Evolutionary conservation across 2,888 invertebrate species (phyloP), one percentile per base, ranked within the genome.

Genomic region (Dascillus cervinus): DNA sequence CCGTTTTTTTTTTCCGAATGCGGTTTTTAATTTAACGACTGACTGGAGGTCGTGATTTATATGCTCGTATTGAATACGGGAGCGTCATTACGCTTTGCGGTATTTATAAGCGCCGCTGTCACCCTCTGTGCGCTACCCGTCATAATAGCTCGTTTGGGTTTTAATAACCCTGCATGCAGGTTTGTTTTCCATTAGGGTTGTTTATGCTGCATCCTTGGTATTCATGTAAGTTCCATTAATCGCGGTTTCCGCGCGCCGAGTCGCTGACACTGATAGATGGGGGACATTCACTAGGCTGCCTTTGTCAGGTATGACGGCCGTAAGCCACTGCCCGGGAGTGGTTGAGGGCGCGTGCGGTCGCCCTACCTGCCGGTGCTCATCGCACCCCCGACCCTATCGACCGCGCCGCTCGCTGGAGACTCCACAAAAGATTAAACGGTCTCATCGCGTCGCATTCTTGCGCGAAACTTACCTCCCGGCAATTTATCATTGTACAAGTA

Each of bases 141-240:
- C 34, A 35, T 42, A 40, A 44, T 37, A 44, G 46, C 40, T 47
- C 43, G 45, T 43, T 40, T 13, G 25, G 24, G 22, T 41, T 55
- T 52, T 53, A 49, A 50, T 52, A 49, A 47, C 44, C 41, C 37
- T 34, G 43, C 43, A 37, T 50, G 39, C 47, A 47, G 53, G 52
- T 54, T 55, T 55, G 54, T 55, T 53, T 55, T 56, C 51, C 53
- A 57, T 55, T 56, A 52, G 50, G 47, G 47, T 54, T 55, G 54
- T 58, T 58, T 57, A 57, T 57, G 46, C 49, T 48, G 47, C 49
- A 48, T 49, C 51, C 53, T 54, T 52, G 53, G 55, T 49, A 54
- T 56, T 57, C 56, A 56, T 52, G 53, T 56, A 55, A 57, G 55
- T 58, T 56, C 56, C 56, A 58, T 59, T 57, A 59, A 58, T 57